A percentile compares a stretch with the other conserved stretches of the same genome.
These are phyloP conservation scores for Apodemus speciosus DNA, from an alignment of 2,113 vertebrate genomes.

Conservation along the genomic window DNA sequence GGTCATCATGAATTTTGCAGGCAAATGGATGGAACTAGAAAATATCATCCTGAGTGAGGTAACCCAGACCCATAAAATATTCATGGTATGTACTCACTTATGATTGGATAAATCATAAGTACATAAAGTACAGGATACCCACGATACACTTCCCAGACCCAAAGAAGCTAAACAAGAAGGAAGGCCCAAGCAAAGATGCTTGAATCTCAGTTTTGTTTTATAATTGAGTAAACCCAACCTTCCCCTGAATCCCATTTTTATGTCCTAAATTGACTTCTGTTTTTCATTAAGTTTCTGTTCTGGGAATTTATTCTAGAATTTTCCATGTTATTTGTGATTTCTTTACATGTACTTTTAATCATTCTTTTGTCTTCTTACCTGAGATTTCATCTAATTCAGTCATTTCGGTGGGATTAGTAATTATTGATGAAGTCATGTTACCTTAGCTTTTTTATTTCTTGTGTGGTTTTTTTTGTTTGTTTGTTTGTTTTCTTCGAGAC, in stretches of 20 bases:
- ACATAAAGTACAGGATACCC: too few relatives aligned
- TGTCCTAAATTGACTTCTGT: background rate
- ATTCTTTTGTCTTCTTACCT: background rate
- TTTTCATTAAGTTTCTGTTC: background rate
- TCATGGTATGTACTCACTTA: too few relatives aligned
- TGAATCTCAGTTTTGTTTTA: background rate
- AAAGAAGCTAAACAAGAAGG: too few relatives aligned
- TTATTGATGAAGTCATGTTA: background rate
- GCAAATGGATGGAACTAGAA: too few relatives aligned
- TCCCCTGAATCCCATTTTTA: background rate
- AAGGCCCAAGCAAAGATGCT: too few relatives aligned
- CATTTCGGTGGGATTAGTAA: background rate
- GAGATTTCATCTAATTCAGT: background rate
- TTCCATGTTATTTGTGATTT: background rate
- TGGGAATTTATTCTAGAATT: background rate
- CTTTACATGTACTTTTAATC: background rate
- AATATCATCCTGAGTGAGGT: too few relatives aligned
- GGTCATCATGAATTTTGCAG: too few relatives aligned
- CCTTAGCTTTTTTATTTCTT: background rate
- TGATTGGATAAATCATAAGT: too few relatives aligned
- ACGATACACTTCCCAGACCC: too few relatives aligned
- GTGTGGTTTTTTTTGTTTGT: too few relatives aligned
- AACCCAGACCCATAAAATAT: too few relatives aligned
- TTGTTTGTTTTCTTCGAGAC: too few relatives aligned
- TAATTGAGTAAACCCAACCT: background rate